Evolutionary conservation across 2,113 vertebrate genomes (phyloP).

Genomic region (Lutjanus erythropterus): DNA sequence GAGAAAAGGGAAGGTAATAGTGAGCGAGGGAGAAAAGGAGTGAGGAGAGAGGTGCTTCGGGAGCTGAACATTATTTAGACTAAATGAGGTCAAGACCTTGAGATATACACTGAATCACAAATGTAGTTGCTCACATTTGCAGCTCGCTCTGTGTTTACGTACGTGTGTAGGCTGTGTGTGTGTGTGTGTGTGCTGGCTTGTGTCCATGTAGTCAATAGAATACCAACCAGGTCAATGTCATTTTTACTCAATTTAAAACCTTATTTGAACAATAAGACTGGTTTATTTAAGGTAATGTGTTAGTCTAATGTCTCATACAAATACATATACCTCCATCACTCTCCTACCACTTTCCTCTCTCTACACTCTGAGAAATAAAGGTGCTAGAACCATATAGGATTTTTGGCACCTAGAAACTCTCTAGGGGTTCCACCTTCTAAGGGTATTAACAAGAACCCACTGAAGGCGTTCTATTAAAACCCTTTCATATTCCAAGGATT

Average conservation of each 20-base stretch:
- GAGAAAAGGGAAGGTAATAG: constrained; percentile 26
- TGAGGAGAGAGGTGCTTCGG: constrained; percentile 66
- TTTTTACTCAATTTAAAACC: constrained; percentile 43
- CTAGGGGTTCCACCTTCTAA: too few relatives aligned
- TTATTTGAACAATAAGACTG: constrained; percentile 43
- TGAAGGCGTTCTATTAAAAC: too few relatives aligned
- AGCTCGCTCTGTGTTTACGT: constrained; percentile 26
- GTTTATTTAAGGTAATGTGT: constrained; percentile 32
- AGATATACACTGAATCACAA: constrained; percentile 81
- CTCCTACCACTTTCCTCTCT: not conserved
- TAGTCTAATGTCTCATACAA: constrained; percentile 13
- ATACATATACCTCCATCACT: constrained; percentile 14
- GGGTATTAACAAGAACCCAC: too few relatives aligned
- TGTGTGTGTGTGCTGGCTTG: constrained; percentile 32
- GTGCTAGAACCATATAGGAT: too few relatives aligned
- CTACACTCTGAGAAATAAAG: too few relatives aligned
- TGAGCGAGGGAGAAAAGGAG: constrained; percentile 43
- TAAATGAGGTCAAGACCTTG: constrained; percentile 85
- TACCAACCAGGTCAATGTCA: constrained; percentile 59
- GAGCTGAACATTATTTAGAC: constrained; percentile 80
- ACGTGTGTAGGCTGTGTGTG: constrained; percentile 11
- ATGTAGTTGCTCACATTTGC: constrained; percentile 54
- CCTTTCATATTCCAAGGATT: too few relatives aligned
- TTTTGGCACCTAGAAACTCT: too few relatives aligned
- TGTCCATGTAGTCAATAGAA: constrained; percentile 55